These are phyloP conservation scores for Drosophila peninsularis DNA, from an alignment of 2,888 invertebrate genomes.

Conservation along the genomic window DNA sequence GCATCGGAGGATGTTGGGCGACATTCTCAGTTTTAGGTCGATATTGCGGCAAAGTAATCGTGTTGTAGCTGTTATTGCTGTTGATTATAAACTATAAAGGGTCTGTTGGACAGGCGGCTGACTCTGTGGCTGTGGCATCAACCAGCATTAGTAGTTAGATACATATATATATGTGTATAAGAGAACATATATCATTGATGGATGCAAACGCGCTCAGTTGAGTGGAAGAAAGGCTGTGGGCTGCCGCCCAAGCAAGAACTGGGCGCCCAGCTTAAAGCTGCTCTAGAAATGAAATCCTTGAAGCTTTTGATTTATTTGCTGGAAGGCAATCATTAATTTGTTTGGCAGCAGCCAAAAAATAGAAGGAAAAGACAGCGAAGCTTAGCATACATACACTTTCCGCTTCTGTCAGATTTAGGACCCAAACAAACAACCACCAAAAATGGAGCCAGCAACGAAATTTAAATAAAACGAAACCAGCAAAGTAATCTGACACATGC, in stretches of 20 bases:
- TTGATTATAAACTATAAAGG: too few relatives aligned
- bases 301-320: constrained; percentile 75
- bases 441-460: constrained; percentile 38
- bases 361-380: constrained; percentile 17
- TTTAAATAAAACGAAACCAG: constrained; percentile 68
- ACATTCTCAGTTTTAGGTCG: too few relatives aligned
- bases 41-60: constrained; percentile 31
- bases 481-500: constrained; percentile 78
- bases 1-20: too few relatives aligned
- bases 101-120: too few relatives aligned
- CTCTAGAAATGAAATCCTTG: constrained; percentile 26
- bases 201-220: constrained; percentile 72
- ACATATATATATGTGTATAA: constrained; percentile 40
- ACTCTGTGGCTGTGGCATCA: too few relatives aligned
- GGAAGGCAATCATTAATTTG: constrained; percentile 72
- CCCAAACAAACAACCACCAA: constrained; percentile 48
- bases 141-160: background rate
- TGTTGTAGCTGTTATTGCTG: constrained; percentile 11
- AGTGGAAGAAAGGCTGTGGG: constrained; percentile 66
- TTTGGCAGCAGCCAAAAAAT: constrained; percentile 30
- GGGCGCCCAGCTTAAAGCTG: constrained; percentile 37
- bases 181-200: constrained; percentile 61
- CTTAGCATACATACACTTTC: constrained; percentile 66
- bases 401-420: constrained; percentile 73
- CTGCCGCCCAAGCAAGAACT: constrained; percentile 35